phyloP scores from a whole-genome alignment of 2,888 invertebrate genomes.

The Panzeria rudis region DNA sequence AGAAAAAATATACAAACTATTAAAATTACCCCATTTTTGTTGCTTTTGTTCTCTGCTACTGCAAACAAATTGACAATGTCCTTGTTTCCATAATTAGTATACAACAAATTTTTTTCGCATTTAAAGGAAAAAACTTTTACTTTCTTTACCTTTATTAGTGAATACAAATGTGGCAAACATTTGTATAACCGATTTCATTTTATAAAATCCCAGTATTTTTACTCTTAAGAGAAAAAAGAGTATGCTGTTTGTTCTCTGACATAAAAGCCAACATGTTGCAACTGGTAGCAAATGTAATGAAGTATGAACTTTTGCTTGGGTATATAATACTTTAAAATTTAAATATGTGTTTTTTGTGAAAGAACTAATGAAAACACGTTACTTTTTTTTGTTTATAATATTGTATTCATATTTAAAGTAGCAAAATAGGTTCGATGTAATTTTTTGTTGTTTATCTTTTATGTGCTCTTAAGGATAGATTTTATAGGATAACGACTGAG shows the following conservation, averaged over 20 bases:
- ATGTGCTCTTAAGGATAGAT: too few species aligned
- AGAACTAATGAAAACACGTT: too few species aligned
- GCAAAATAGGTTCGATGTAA: too few species aligned
- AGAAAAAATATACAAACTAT: slow-evolving; percentile 29
- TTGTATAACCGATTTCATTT: not conserved
- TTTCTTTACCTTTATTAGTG: slow-evolving; percentile 51
- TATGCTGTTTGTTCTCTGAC: too few species aligned
- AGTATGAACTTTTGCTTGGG: not conserved
- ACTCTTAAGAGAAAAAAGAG: not conserved
- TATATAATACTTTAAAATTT: not conserved
- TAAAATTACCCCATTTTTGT: slow-evolving; percentile 16
- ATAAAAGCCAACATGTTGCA: slow-evolving; percentile 48
- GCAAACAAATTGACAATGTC: slow-evolving; percentile 58
- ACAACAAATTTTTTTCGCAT: slow-evolving; percentile 1
- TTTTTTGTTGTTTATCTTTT: too few species aligned
- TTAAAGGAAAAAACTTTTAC: slow-evolving; percentile 60
- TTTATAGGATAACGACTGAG: too few species aligned
- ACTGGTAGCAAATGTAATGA: slow-evolving; percentile 15
- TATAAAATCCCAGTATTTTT: slow-evolving; percentile 40
- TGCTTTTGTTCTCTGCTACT: not conserved
- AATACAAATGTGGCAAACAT: slow-evolving; percentile 15
- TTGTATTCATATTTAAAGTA: too few species aligned
- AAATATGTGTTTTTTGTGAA: not conserved
- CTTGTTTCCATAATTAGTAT: slow-evolving; percentile 61
- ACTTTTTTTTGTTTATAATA: too few species aligned